These are phyloP conservation scores for Cancer borealis DNA, from an alignment of 2,888 invertebrate species.

Conservation along the genomic window DNA sequence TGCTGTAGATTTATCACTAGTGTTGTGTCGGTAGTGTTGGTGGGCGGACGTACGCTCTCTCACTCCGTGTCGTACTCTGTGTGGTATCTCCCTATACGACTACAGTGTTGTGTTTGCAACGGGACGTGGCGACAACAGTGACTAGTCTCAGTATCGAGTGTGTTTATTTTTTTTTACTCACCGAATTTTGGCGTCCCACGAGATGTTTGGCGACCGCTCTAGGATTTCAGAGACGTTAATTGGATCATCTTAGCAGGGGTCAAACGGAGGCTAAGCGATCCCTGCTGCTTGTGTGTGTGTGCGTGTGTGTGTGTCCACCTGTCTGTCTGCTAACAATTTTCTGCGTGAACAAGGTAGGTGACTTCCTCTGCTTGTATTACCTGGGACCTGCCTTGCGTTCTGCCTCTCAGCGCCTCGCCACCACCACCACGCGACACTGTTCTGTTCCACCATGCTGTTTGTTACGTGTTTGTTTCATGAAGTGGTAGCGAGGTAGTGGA, in stretches of 20 bases:
- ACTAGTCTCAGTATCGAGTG: slow-evolving; percentile 24
- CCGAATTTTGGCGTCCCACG: slow-evolving; percentile 42
- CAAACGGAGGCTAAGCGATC: slow-evolving; percentile 50
- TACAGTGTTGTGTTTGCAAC: slow-evolving; percentile 43
- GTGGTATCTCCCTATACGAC: slow-evolving; percentile 57
- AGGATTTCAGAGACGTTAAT: slow-evolving; percentile 56
- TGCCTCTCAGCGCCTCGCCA: background rate
- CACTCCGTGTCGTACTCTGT: slow-evolving; percentile 66
- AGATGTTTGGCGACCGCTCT: slow-evolving; percentile 48
- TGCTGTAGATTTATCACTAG: slow-evolving; percentile 70
- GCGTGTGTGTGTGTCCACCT: background rate
- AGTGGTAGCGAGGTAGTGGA: background rate
- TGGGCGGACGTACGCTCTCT: slow-evolving; percentile 66
- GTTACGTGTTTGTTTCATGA: background rate
- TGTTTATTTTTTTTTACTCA: slow-evolving; percentile 42
- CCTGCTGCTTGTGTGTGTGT: slow-evolving; percentile 3
- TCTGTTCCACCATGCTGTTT: too few relatives aligned
- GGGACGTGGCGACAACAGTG: slow-evolving; percentile 42
- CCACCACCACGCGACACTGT: background rate
- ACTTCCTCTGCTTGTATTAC: background rate
- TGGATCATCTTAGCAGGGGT: slow-evolving; percentile 46
- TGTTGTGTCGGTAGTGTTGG: slow-evolving; percentile 66
- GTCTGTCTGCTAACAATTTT: slow-evolving; percentile 8
- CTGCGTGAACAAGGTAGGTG: slow-evolving; percentile 58
- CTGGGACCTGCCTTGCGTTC: background rate